Evolutionary conservation across 2,888 invertebrate genomes (phyloP), one percentile per base, ranked within the genome.

Genomic region (Eilema depressum): DNA sequence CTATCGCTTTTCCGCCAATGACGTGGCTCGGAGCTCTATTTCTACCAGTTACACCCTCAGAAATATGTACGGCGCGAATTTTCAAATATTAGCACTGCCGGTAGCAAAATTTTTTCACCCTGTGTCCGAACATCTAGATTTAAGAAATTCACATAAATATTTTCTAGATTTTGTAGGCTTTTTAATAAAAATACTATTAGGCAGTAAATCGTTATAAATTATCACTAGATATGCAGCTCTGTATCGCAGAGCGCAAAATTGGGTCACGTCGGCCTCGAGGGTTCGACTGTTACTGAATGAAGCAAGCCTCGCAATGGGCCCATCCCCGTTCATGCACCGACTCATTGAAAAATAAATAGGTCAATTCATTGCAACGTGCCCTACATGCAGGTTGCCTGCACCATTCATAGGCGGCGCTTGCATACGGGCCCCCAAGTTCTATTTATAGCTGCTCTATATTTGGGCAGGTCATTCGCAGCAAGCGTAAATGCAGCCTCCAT

Each of bases 331-430:
- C 94, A 94, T 94, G 91, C 92, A 88, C 83, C 90, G 86, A 87
- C 85, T 92, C 95, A 95, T 95, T 95, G 93, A 95, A 94, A 93
- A 93, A 94, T 93, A 95, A 90, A 92, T 95, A 93, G 95, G 95
- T 95, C 95, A 94, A 89, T 93, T 93, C 90, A 93, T 92, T 94
- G 94, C 95, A 94, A 87, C 86, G 93, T 93, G 93, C 82, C 91
- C 94, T 87, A 92, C 86, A 89, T 95, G 91, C 89, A 89, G 86
- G 87, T 83, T 83, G 85, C 86, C 69, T 87, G 91, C 83, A 90
- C 93, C 93, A 94, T 93, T 93, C 93, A 93, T 87, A 84, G 87
- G 85, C 82, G 80, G 85, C 81, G 87, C 85, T 84, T 88, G 88
- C 88, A 90, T 86, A 85, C 85, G 86, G 85, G 89, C 89, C 91